Conservation (phyloP, 2,888 invertebrate genomes). For the Arctia plantaginis region DNA sequence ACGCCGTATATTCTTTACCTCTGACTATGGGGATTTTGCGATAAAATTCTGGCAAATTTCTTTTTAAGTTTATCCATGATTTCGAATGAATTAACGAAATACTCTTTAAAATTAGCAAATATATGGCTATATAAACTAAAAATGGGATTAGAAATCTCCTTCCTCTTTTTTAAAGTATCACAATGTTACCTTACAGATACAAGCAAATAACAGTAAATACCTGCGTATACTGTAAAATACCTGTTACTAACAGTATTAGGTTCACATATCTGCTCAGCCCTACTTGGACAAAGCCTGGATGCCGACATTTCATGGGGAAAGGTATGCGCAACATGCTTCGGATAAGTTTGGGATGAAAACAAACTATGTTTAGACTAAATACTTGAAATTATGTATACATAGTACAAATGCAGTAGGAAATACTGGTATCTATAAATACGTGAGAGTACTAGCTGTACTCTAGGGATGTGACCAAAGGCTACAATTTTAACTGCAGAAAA, state of each 20-base stretch:
- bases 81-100: too few species aligned
- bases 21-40: too few species aligned
- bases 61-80: too few species aligned
- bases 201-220: not conserved
- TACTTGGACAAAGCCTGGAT: not conserved
- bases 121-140: too few species aligned
- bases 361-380: slow-evolving; percentile 32
- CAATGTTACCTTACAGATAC: not conserved
- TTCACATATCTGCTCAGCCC: not conserved
- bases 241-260: not conserved
- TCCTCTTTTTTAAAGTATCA: too few species aligned
- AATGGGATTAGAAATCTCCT: too few species aligned
- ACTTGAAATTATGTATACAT: slow-evolving; percentile 33
- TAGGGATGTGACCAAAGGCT: not conserved
- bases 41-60: too few species aligned
- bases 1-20: too few species aligned
- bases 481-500: not conserved
- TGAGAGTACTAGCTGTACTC: slow-evolving; percentile 8
- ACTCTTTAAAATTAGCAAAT: too few species aligned
- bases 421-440: slow-evolving; percentile 31
- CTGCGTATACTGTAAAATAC: not conserved
- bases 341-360: not conserved
- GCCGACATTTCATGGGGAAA: not conserved
- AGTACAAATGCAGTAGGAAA: slow-evolving; percentile 29
- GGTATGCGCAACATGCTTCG: slow-evolving; percentile 12